phyloP scores from a whole-genome alignment of 2,797 vertebrate genomes.

The Myotis vivesi region DNA sequence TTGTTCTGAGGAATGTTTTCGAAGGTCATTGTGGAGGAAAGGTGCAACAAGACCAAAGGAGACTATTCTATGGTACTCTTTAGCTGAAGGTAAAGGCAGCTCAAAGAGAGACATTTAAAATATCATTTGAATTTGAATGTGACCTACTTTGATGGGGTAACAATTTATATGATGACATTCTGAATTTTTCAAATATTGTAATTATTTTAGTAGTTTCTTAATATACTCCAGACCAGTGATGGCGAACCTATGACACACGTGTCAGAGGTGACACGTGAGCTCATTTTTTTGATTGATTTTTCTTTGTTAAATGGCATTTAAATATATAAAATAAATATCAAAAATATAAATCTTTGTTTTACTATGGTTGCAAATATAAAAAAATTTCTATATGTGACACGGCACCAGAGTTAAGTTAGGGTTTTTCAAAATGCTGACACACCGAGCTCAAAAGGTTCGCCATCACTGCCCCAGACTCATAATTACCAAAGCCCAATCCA shows the following conservation, averaged over 20 bases:
- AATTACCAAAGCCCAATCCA: background rate
- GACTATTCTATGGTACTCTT: background rate
- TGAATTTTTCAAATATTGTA: background rate
- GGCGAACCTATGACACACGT: too few relatives aligned
- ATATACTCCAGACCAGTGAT: background rate
- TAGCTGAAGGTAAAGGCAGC: background rate
- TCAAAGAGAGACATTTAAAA: background rate
- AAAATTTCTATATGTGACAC: too few relatives aligned
- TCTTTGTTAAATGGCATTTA: too few relatives aligned
- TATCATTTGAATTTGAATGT: background rate
- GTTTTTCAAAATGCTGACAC: too few relatives aligned
- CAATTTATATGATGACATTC: background rate
- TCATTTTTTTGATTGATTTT: too few relatives aligned
- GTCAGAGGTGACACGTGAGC: too few relatives aligned
- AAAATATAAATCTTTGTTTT: too few relatives aligned
- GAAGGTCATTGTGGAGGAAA: background rate
- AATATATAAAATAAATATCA: too few relatives aligned
- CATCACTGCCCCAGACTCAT: background rate
- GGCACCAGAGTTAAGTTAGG: too few relatives aligned
- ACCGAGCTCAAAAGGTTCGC: too few relatives aligned
- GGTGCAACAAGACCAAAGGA: background rate
- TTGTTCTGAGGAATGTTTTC: background rate
- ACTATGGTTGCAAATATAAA: too few relatives aligned
- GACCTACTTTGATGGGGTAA: background rate
- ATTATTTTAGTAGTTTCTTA: conserved; percentile 19